These are phyloP conservation scores for Eutolmus rufibarbis DNA, from an alignment of 2,888 invertebrate species.

Conservation along the genomic window DNA sequence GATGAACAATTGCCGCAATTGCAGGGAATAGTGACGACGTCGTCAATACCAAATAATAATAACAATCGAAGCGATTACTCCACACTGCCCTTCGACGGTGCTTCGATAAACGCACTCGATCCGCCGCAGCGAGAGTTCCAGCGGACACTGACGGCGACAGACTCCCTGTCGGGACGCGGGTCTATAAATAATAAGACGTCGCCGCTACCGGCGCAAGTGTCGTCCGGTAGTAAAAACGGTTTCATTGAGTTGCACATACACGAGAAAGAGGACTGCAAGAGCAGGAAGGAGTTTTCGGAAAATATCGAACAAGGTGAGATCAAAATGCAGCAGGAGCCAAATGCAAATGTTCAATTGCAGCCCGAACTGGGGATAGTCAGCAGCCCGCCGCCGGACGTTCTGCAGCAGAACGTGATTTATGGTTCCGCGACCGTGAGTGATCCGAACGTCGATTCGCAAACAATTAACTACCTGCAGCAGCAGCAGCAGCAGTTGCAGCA, in stretches of 20 bases:
- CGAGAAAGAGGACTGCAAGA: neutral
- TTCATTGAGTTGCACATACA: neutral
- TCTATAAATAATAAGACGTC: slow-evolving; percentile 52
- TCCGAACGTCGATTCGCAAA: slow-evolving; percentile 53
- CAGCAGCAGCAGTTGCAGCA: slow-evolving; percentile 61
- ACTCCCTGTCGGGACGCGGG: slow-evolving; percentile 30
- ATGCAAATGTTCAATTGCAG: slow-evolving; percentile 62
- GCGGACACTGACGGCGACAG: slow-evolving; percentile 33
- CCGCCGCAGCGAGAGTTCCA: slow-evolving; percentile 43
- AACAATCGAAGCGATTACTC: slow-evolving; percentile 44
- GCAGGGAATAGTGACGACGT: slow-evolving; percentile 52
- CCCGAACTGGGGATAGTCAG: slow-evolving; percentile 62
- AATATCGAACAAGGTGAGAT: slow-evolving; percentile 38
- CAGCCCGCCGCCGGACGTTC: slow-evolving; percentile 49
- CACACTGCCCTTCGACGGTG: slow-evolving; percentile 43
- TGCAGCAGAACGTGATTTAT: slow-evolving; percentile 40
- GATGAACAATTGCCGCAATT: slow-evolving; percentile 66
- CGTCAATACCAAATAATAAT: slow-evolving; percentile 49
- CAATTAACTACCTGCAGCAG: slow-evolving; percentile 58
- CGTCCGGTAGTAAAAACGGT: slow-evolving; percentile 15
- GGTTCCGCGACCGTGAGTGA: slow-evolving; percentile 48
- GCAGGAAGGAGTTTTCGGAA: neutral
- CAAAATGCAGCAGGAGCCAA: slow-evolving; percentile 62
- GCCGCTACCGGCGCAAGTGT: slow-evolving; percentile 50
- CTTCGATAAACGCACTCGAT: slow-evolving; percentile 46